These are phyloP conservation scores for Trinectes maculatus DNA, from an alignment of 2,113 vertebrate species.

Conservation along the genomic window DNA sequence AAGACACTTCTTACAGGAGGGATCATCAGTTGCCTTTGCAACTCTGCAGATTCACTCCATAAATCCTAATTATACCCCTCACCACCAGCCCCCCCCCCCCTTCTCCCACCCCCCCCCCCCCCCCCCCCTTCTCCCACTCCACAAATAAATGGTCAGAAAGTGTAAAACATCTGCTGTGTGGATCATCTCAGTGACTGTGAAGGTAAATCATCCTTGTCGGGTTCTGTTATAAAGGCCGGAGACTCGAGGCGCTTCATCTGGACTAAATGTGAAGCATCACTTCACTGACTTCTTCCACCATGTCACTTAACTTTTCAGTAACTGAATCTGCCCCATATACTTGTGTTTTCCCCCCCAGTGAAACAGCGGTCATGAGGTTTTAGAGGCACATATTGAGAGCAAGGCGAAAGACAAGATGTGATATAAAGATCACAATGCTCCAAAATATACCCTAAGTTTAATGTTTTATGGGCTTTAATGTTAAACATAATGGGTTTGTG, in stretches of 20 bases:
- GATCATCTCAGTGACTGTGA: conserved; percentile 93
- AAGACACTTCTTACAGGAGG: conserved; percentile 89
- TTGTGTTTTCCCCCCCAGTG: too few relatives aligned
- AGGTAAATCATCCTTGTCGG: conserved; percentile 93
- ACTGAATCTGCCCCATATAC: conserved; percentile 28
- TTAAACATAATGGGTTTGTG: not conserved
- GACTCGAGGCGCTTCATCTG: conserved; percentile 60
- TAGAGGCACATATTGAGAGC: not conserved
- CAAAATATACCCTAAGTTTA: not conserved
- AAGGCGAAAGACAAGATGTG: not conserved
- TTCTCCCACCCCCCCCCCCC: conserved; percentile 66
- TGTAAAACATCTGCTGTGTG: conserved; percentile 98
- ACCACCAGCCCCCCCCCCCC: conserved; percentile 65
- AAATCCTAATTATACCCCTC: conserved; percentile 98
- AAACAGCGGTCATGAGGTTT: conserved; percentile 2
- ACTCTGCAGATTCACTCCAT: conserved; percentile 99
- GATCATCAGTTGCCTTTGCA: conserved; percentile 95
- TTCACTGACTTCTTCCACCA: conserved; percentile 47
- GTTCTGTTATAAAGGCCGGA: conserved; percentile 79
- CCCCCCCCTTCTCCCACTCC: conserved; percentile 56
- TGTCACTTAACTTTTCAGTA: conserved; percentile 45
- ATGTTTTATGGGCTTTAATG: conserved; percentile 2
- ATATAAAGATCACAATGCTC: conserved; percentile 11
- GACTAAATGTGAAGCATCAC: conserved; percentile 61
- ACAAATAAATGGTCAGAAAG: conserved; percentile 99